phyloP scores from a whole-genome alignment of 2,797 vertebrate species.

The Ambastaia sidthimunki region DNA sequence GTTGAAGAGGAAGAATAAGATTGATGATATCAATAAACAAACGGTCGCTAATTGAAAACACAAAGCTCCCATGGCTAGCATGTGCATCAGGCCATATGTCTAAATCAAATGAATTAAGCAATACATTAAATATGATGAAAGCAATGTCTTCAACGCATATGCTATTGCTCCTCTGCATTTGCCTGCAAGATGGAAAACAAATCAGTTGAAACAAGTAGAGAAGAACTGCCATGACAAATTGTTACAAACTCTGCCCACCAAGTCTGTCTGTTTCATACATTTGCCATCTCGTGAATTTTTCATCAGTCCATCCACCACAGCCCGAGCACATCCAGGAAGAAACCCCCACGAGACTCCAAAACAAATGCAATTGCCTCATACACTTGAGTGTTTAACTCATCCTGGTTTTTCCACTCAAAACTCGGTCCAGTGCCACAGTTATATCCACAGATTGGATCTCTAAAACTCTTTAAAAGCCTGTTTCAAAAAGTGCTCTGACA shows the following conservation, averaged over 20 bases:
- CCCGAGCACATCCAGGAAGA: slow-evolving; percentile 54
- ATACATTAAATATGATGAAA: slow-evolving; percentile 21
- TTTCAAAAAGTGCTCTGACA: slow-evolving; percentile 29
- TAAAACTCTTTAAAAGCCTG: slow-evolving; percentile 48
- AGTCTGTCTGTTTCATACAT: slow-evolving; percentile 61
- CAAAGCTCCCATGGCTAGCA: neutral
- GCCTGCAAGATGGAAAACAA: neutral
- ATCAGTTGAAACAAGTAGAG: neutral
- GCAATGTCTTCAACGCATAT: neutral
- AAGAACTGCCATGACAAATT: neutral
- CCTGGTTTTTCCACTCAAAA: slow-evolving; percentile 33
- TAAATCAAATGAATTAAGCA: slow-evolving; percentile 10
- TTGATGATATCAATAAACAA: slow-evolving; percentile 14
- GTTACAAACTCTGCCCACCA: neutral
- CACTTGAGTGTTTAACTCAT: slow-evolving; percentile 38
- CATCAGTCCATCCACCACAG: slow-evolving; percentile 61
- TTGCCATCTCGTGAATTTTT: slow-evolving; percentile 66
- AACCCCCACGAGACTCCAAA: slow-evolving; percentile 52
- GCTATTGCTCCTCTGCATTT: neutral
- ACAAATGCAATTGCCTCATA: slow-evolving; percentile 56
- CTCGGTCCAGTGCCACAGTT: slow-evolving; percentile 20
- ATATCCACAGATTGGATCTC: slow-evolving; percentile 46
- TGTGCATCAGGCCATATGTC: slow-evolving; percentile 2
- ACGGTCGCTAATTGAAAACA: neutral
- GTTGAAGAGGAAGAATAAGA: neutral